Evolutionary conservation across 1,140 invertebrate species (phyloP).

Genomic region (Cryptotermes secundus): DNA sequence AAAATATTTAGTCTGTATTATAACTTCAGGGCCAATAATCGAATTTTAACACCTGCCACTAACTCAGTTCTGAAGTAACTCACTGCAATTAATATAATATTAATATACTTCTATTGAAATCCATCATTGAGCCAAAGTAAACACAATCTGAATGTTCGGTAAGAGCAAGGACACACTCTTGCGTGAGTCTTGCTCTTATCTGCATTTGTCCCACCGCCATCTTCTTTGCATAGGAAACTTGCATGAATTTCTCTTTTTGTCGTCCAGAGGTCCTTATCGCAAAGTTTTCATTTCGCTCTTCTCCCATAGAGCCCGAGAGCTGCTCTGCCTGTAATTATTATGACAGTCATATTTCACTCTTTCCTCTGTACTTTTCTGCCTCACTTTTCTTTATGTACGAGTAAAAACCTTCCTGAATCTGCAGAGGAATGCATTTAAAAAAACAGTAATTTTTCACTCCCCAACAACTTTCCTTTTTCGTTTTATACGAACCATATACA

Average conservation of each 20-base stretch:
- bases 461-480: not conserved
- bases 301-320: not conserved
- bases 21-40: too few species aligned
- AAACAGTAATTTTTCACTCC: not conserved
- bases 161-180: too few species aligned
- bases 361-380: not conserved
- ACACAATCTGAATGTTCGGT: too few species aligned
- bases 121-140: too few species aligned
- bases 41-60: too few species aligned
- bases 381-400: constrained; percentile 3
- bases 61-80: too few species aligned
- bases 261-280: constrained; percentile 3
- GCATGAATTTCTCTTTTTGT: not conserved
- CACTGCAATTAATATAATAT: too few species aligned
- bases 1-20: too few species aligned
- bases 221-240: not conserved
- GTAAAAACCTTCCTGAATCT: constrained; percentile 16
- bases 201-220: not conserved
- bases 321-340: constrained; percentile 24
- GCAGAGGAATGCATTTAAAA: constrained; percentile 7
- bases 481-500: not conserved
- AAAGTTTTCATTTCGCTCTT: constrained; percentile 23
- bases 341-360: constrained; percentile 23
- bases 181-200: not conserved
- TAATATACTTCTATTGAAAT: too few species aligned